These are phyloP conservation scores for Diadegma fenestrale DNA, from an alignment of 2,888 invertebrate genomes.

Conservation along the genomic window DNA sequence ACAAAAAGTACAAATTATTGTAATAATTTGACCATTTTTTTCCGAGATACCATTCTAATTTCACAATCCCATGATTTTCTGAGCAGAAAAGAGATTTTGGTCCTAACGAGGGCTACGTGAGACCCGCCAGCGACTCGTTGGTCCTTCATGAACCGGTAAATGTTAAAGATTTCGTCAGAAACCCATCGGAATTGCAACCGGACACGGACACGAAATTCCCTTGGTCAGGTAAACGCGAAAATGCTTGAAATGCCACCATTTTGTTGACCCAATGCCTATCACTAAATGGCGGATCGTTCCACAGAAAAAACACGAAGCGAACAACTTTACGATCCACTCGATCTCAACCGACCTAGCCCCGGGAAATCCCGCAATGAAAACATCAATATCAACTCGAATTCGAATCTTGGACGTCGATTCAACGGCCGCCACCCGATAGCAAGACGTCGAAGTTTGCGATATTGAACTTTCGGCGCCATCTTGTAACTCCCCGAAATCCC, in stretches of 20 bases:
- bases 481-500: neutral
- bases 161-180: neutral
- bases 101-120: neutral
- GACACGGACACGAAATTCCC: too few species aligned
- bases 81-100: neutral
- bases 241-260: neutral
- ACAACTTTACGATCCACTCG: neutral
- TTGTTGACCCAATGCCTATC: neutral
- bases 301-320: neutral
- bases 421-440: neutral
- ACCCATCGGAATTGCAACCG: neutral
- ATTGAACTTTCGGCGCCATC: neutral
- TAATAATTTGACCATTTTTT: neutral
- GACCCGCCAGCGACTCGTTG: neutral
- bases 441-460: too few species aligned
- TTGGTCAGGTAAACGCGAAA: neutral
- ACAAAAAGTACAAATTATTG: neutral
- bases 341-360: neutral
- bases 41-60: too few species aligned
- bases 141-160: neutral
- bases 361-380: neutral
- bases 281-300: neutral
- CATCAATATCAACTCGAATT: neutral
- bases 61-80: neutral
- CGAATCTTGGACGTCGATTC: neutral